Base-by-base conservation (phyloP, 2,797 vertebrate genomes). In the Molossus alvarezi region DNA sequence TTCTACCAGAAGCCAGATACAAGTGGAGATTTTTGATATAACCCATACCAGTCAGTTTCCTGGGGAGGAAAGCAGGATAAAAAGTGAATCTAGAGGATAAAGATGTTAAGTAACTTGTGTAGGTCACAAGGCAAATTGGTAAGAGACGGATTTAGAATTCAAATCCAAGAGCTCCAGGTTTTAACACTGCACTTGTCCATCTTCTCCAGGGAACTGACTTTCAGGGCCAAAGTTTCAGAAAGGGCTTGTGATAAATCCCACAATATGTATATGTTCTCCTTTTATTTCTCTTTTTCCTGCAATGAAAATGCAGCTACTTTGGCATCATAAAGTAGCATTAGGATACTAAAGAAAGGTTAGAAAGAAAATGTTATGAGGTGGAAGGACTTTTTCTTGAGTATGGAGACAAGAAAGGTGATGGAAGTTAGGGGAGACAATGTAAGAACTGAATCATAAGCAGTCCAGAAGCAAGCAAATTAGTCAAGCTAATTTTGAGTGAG, bases 281-380 rank as follows among this genome's bases (percentile, higher is more conserved):
- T 97, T 77, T 94, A 95, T 90, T 85, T 97, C 77, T 79, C 25
- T 23, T 64, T 83, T 83, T 80, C 86, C 79, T 97, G 96, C 67
- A 33, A 81, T 64, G 45, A 41, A 12, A 48, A 48, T 77, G 15
- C 14, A 81, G 75, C 87, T 91, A 57, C 37, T 20, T 96, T 97
- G 94, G 95, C 73, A 71, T 88, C 95, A 94, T 97, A 96, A 86
- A 62, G 45, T 11, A 9, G 37, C 45, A 85, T 85, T 85, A 53
- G 25, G 45, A 23, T 62, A 62, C 27, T 77, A 27, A 73, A n/a
- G 71, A 76, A 33, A 67, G 27, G 81, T 84, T 25, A 84, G 25
- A 64, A 79, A 60, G 18, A 79, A 18, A 65, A 57, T 48, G 9
- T 37, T 64, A 58, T 7, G 21, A 48, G 51, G 37, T 81, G 37